Evolutionary conservation across 2,797 vertebrate genomes (phyloP).

Genomic region (Anabacerthia variegaticeps): DNA sequence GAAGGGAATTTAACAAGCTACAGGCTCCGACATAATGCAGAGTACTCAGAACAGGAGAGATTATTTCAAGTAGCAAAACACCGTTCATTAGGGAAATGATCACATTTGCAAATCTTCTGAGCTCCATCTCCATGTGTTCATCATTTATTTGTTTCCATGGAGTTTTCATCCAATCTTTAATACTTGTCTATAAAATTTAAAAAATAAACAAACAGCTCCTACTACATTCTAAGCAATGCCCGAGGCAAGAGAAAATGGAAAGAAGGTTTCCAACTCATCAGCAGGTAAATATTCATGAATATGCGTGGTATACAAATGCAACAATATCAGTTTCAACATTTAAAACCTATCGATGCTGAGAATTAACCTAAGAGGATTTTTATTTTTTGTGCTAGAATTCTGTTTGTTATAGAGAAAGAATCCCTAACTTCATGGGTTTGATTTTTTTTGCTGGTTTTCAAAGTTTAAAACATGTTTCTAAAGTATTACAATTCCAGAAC

Average conservation of each 20-base stretch:
- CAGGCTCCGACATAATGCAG: slow-evolving; percentile 34
- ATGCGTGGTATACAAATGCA: slow-evolving; percentile 27
- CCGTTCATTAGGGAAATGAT: slow-evolving; percentile 49
- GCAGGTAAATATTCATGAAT: slow-evolving; percentile 45
- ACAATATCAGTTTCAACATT: not conserved
- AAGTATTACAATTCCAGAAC: not conserved
- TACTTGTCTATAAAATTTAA: slow-evolving; percentile 75
- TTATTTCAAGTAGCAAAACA: slow-evolving; percentile 47
- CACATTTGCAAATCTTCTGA: slow-evolving; percentile 86
- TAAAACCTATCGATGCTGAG: slow-evolving; percentile 23
- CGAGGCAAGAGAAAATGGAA: not conserved
- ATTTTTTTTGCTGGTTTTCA: not conserved
- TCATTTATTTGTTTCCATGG: slow-evolving; percentile 89
- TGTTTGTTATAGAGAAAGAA: not conserved
- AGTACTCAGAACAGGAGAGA: slow-evolving; percentile 47
- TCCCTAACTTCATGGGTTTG: not conserved
- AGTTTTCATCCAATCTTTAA: slow-evolving; percentile 88
- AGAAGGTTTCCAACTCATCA: slow-evolving; percentile 24
- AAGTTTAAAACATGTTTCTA: not conserved
- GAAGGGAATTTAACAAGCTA: slow-evolving; percentile 50
- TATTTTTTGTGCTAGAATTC: not conserved
- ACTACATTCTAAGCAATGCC: not conserved
- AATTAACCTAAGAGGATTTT: slow-evolving; percentile 37
- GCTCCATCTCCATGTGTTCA: slow-evolving; percentile 89
- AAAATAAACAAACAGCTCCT: slow-evolving; percentile 59